Evolutionary conservation across 2,113 vertebrate genomes (phyloP).

Genomic region (Micromys minutus): DNA sequence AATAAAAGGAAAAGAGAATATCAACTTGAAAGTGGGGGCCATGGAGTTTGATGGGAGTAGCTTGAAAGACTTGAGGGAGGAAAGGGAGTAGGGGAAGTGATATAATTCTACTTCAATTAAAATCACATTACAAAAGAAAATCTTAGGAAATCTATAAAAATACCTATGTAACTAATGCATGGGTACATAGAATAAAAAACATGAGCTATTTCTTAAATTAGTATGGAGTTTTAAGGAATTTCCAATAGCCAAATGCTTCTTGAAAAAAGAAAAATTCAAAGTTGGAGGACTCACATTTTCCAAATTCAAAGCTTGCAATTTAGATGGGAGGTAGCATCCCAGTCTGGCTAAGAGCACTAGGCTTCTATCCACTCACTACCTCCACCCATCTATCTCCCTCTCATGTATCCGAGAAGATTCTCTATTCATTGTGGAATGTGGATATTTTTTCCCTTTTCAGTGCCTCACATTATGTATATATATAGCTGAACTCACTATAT

Average conservation of each 20-base stretch:
- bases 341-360: not conserved
- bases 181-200: constrained; percentile 6
- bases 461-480: constrained; percentile 20
- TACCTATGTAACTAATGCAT: not conserved
- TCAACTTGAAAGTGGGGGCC: not conserved
- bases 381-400: not conserved
- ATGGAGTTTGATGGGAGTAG: not conserved
- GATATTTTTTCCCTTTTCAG: not conserved
- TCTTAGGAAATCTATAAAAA: not conserved
- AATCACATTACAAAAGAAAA: not conserved
- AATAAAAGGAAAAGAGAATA: not conserved
- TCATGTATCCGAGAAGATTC: not conserved
- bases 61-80: not conserved
- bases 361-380: not conserved
- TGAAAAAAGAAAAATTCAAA: not conserved
- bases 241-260: not conserved
- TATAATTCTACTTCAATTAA: not conserved
- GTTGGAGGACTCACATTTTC: not conserved
- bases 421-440: not conserved
- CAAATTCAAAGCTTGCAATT: constrained; percentile 11
- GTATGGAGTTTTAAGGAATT: constrained; percentile 18
- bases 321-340: not conserved
- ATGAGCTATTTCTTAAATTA: not conserved
- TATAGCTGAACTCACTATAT: not conserved
- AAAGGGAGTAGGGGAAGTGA: not conserved